Conservation (phyloP, 1,140 invertebrate genomes). For the Potamilus streckersoni region DNA sequence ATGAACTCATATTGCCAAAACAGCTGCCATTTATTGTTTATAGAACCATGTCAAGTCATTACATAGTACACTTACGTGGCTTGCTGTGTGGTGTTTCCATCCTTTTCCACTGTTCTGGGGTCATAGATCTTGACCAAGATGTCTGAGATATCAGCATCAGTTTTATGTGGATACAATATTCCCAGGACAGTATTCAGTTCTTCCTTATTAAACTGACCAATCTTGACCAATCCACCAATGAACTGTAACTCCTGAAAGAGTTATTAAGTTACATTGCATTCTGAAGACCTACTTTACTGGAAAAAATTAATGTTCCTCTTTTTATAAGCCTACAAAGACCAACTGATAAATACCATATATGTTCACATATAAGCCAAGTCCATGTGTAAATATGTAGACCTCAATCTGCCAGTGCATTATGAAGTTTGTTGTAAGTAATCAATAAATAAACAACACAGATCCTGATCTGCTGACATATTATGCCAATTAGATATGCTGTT, state of each 20-base stretch:
- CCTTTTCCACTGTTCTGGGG: background rate
- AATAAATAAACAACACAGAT: too few species aligned
- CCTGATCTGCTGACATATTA: too few species aligned
- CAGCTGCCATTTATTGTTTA: too few species aligned
- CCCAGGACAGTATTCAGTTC: slow-evolving; percentile 50
- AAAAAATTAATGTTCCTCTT: background rate
- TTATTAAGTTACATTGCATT: background rate
- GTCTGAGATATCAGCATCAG: slow-evolving; percentile 40
- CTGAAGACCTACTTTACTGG: background rate
- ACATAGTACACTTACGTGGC: too few species aligned
- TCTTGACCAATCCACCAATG: slow-evolving; percentile 49
- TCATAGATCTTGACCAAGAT: slow-evolving; percentile 40
- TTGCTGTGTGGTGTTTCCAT: background rate
- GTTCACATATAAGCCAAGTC: background rate
- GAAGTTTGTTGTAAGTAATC: too few species aligned
- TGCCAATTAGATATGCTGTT: too few species aligned
- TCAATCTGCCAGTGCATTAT: background rate
- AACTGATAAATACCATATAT: background rate
- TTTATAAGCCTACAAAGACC: background rate
- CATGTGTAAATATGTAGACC: background rate
- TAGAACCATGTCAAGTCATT: too few species aligned
- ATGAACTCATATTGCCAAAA: too few species aligned
- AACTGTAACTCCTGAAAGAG: slow-evolving; percentile 52
- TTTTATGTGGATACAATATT: slow-evolving; percentile 52
- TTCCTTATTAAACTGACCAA: slow-evolving; percentile 45